Evolutionary conservation across 30 jellyfish, hydroid and myxozoan genomes (phyloP).

Genomic region (Morbakka virulenta): DNA sequence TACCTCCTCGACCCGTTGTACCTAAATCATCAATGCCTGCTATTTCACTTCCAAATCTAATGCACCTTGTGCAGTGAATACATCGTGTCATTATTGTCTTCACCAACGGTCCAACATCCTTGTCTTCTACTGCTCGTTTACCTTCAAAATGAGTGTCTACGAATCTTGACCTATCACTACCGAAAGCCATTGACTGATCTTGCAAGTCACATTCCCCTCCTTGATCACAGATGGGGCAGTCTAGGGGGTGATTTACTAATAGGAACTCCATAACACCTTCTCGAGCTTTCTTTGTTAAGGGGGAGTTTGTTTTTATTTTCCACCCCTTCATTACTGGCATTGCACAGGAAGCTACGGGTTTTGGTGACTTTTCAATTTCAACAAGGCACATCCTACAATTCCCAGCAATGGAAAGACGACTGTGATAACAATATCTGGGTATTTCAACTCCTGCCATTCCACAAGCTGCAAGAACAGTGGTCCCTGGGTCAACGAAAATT

Average conservation of each 20-base stretch:
- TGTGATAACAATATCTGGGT: conserved; percentile 97
- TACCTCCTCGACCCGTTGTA: conserved; percentile 99
- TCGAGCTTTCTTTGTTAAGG: conserved; percentile 93
- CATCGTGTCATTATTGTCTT: conserved; percentile 99
- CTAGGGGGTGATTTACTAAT: conserved; percentile 96
- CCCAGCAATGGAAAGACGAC: conserved; percentile 96
- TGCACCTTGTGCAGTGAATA: conserved; percentile 97
- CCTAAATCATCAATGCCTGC: conserved; percentile 99
- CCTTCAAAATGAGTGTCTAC: conserved; percentile 90
- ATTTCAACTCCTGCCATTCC: conserved; percentile 98
- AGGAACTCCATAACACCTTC: conserved; percentile 99
- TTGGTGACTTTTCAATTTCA: conserved; percentile 97
- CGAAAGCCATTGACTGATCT: conserved; percentile 99
- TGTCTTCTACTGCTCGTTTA: conserved; percentile 98
- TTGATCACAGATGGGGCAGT: conserved; percentile 99
- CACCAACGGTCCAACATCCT: conserved; percentile 96
- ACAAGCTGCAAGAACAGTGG: conserved; percentile 95
- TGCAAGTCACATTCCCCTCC: conserved; percentile 99
- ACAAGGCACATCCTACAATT: conserved; percentile 99
- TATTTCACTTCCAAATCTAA: conserved; percentile 94
- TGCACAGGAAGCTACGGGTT: conserved; percentile 99
- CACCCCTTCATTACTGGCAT: conserved; percentile 99
- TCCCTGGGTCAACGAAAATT: conserved; percentile 98
- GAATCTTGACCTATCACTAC: conserved; percentile 96
- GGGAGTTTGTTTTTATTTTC: conserved; percentile 97